Conservation (phyloP, 2,113 vertebrate genomes). For the Procapra przewalskii region DNA sequence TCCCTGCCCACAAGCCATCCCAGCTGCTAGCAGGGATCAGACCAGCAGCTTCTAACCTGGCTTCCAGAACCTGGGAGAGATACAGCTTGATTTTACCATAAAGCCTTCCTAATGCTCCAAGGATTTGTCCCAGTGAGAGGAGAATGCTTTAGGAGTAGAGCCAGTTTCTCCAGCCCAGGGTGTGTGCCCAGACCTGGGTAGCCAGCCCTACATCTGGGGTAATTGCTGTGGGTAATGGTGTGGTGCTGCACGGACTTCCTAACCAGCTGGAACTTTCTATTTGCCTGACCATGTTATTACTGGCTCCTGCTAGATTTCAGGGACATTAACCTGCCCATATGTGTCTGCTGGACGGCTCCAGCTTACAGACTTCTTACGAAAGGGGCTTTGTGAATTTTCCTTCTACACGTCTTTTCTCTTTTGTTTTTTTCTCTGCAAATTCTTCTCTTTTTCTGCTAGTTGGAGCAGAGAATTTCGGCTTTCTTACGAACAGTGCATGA, state of each 20-base stretch:
- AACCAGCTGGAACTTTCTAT: slow-evolving; percentile 31
- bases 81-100: neutral
- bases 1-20: neutral
- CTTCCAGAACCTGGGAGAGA: neutral
- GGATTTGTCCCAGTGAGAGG: neutral
- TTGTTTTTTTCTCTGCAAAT: neutral
- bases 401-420: neutral
- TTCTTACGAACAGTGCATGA: neutral
- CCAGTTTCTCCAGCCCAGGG: neutral
- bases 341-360: slow-evolving; percentile 35
- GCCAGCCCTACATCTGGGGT: neutral
- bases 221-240: neutral
- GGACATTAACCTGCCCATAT: slow-evolving; percentile 63
- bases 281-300: slow-evolving; percentile 52
- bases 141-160: neutral
- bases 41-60: neutral
- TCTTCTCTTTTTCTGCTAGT: neutral
- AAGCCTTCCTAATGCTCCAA: neutral
- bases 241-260: slow-evolving; percentile 45
- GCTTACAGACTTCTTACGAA: slow-evolving; percentile 45
- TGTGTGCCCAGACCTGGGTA: neutral
- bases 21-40: neutral
- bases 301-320: slow-evolving; percentile 62
- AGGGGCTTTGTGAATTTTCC: slow-evolving; percentile 46
- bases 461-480: neutral